Base-by-base conservation (phyloP, 2,888 invertebrate genomes). In the Cyrtodaria siliqua region DNA sequence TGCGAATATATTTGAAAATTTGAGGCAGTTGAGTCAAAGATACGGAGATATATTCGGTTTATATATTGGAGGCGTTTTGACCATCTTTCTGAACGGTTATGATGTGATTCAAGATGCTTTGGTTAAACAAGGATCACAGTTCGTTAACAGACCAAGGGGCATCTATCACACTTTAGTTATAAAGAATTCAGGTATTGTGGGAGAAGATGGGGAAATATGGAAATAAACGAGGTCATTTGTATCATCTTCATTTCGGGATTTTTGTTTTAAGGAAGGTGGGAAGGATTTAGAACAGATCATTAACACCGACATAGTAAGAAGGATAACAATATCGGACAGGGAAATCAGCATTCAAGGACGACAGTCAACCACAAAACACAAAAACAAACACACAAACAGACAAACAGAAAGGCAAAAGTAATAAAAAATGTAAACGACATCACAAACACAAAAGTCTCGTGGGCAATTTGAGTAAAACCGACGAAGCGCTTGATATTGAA, bases 41-140 rank as follows among this genome's bases (percentile, higher is more conserved):
- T 79, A 79, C 40, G 79, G 79, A 18, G 74, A 79, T 24, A 42
- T 79, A 4, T 78, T 59, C 18, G 60, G 50, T n/a, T 18, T 78
- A 20, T 78, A 78, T 49, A 44, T 64, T 9, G 78, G 78, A 3
- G 64, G 26, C 2, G 69, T 73, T 26, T 44, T 78, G 14, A 61
- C 55, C 2, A 47, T 78, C 8, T 69, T 78, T 52, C 38, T 74
- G 12, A 79, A 79, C 52, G 79, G 79, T 12, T 70, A 68, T 38
- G 70, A 74, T 1, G 63, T 40, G 2, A 67, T 79, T 18, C 59
- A 74, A 27, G 71, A 79, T 12, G 74, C 79, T 24, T 44, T 79
- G n/a, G 33, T 74, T 12, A 78, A 73, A 60, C 59, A 61, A 52
- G 78, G 69, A n/a, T 64, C 49, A 20, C n/a, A 44, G 24, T 78